Conservation (phyloP, 2,888 invertebrate species). For the Torymus auratus region DNA sequence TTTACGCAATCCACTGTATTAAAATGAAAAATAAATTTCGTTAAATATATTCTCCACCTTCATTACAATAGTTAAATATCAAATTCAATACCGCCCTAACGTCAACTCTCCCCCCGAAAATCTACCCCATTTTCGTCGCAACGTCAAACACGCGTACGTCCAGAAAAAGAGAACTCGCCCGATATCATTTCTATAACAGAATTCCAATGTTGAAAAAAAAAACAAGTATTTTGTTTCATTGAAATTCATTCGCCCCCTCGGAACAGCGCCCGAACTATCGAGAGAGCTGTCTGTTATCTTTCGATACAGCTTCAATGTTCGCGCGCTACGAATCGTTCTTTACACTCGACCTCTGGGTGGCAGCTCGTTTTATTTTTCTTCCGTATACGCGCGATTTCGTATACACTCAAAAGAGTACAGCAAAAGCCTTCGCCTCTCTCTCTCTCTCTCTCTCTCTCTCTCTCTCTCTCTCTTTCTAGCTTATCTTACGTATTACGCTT, state of each 20-base stretch:
- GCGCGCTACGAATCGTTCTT: not conserved
- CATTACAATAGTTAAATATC: no score
- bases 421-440: not conserved
- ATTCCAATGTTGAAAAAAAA: no score
- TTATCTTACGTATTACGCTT: slow-evolving; percentile 6
- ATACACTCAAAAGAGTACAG: no score
- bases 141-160: no score
- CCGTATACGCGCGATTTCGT: not conserved
- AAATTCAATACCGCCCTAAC: no score
- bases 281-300: slow-evolving; percentile 26
- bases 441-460: not conserved
- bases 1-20: no score
- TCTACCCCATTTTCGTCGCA: no score
- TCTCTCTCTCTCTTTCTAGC: not conserved
- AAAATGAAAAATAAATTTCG: no score
- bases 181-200: no score
- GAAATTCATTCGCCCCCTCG: slow-evolving; percentile 11
- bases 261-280: slow-evolving; percentile 16
- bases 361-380: slow-evolving; percentile 1
- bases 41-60: no score
- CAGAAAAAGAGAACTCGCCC: no score
- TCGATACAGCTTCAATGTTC: not conserved
- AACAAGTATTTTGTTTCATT: not conserved
- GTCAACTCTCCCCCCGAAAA: no score
- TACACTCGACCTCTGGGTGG: slow-evolving; percentile 2